Conservation (phyloP, 2,888 invertebrate species). For the Tachina fera region DNA sequence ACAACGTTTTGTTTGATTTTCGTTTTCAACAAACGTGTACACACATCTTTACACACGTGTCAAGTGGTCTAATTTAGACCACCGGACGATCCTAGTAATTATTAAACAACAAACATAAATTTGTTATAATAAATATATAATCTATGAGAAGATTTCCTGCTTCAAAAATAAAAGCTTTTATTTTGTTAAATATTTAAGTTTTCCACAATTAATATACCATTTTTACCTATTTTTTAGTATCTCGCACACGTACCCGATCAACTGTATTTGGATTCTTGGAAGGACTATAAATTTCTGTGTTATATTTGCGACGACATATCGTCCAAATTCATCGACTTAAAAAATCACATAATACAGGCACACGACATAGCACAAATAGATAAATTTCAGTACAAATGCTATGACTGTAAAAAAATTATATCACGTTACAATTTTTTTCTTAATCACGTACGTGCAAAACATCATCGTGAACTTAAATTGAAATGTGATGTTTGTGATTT, state of each 20-base stretch:
- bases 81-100: no score
- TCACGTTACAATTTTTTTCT: constrained; percentile 75
- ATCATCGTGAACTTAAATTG: constrained; percentile 73
- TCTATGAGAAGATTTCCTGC: no score
- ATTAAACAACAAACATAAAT: no score
- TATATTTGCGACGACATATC: constrained; percentile 44
- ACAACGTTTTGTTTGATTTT: no score
- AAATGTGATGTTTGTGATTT: constrained; percentile 76
- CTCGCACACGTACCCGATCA: neutral
- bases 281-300: constrained; percentile 49
- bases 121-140: neutral
- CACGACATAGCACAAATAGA: constrained; percentile 43
- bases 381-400: constrained; percentile 74
- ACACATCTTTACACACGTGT: no score
- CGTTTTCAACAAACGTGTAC: no score
- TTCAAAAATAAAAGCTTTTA: no score
- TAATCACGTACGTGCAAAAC: constrained; percentile 76
- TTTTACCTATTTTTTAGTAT: constrained; percentile 10
- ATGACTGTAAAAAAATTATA: constrained; percentile 76
- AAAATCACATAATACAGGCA: constrained; percentile 44
- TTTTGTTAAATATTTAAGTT: no score
- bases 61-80: no score
- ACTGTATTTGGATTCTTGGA: constrained; percentile 50
- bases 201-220: no score
- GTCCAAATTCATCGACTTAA: constrained; percentile 38